A percentile compares a stretch with the other conserved stretches of the same genome.
These are phyloP conservation scores for Emys orbicularis DNA, from an alignment of 2,797 vertebrate species.

Conservation along the genomic window DNA sequence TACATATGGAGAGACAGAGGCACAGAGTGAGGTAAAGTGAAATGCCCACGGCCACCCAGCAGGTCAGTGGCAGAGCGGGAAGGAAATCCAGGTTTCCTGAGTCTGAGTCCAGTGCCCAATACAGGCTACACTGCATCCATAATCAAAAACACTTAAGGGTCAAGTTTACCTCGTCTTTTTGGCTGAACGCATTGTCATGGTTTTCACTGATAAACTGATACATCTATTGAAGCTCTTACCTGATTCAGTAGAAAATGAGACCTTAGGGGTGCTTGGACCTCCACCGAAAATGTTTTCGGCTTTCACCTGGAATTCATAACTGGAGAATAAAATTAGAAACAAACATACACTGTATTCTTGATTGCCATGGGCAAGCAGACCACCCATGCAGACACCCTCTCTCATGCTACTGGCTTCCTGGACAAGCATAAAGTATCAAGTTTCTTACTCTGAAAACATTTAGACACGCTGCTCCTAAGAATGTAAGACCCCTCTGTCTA, in stretches of 20 bases:
- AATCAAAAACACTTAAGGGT: background rate
- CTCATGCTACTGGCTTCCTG: background rate
- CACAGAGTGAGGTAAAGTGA: background rate
- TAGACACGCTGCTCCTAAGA: background rate
- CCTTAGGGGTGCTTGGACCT: conserved; percentile 90
- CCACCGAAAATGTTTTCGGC: conserved; percentile 93
- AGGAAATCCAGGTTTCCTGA: background rate
- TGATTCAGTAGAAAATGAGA: conserved; percentile 96
- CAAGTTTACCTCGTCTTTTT: background rate
- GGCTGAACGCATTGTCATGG: background rate
- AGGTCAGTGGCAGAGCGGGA: background rate
- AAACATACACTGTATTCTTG: background rate
- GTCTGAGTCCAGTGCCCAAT: background rate
- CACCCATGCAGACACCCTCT: background rate
- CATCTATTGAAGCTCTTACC: conserved; percentile 80
- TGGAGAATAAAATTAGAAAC: conserved; percentile 74
- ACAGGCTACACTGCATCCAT: background rate
- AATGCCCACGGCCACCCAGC: background rate
- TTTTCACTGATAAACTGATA: background rate
- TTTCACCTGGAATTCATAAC: conserved; percentile 95
- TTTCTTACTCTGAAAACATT: background rate
- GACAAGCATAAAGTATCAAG: background rate
- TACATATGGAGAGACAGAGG: background rate
- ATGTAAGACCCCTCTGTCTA: background rate
- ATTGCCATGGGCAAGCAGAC: background rate